These are phyloP conservation scores for Selenia dentaria DNA, from an alignment of 2,888 invertebrate species.

Conservation along the genomic window DNA sequence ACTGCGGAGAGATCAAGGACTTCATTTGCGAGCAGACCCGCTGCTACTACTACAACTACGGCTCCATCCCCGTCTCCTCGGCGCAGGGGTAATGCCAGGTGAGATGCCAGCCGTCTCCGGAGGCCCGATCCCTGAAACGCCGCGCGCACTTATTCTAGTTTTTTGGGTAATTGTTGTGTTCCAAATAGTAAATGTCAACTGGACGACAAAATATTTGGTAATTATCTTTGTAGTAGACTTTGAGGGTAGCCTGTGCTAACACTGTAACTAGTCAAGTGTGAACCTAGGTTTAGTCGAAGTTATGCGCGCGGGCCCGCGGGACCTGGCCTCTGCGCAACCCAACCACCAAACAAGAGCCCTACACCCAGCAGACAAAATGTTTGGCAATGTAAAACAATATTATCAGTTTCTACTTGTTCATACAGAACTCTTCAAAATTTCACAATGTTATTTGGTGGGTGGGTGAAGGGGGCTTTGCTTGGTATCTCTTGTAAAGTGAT, in stretches of 20 bases:
- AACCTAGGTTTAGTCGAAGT: conserved; percentile 45
- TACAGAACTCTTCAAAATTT: conserved; percentile 59
- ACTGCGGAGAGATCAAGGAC: conserved; percentile 93
- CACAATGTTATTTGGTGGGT: conserved; percentile 79
- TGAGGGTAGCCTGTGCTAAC: conserved; percentile 54
- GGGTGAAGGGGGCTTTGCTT: conserved; percentile 86
- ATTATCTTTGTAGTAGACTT: conserved; percentile 45
- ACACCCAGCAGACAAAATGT: conserved; percentile 72
- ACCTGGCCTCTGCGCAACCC: conserved; percentile 81
- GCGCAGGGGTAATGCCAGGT: conserved; percentile 96
- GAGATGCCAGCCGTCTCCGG: conserved; percentile 86
- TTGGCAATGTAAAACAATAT: conserved; percentile 45
- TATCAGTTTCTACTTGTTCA: conserved; percentile 20
- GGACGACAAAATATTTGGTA: conserved; percentile 38
- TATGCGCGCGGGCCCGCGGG: conserved; percentile 79
- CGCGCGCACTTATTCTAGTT: conserved; percentile 60
- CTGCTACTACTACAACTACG: conserved; percentile 96
- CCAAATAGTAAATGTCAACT: conserved; percentile 30
- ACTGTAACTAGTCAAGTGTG: conserved; percentile 40
- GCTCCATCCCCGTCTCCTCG: conserved; percentile 94
- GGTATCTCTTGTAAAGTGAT: conserved; percentile 69
- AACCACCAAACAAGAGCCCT: conserved; percentile 85
- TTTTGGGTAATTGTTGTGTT: conserved; percentile 12
- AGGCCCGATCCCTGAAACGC: conserved; percentile 78
- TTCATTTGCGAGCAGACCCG: conserved; percentile 96